Percentiles rank a stretch among this genome's conserved stretches.
phyloP scores from a whole-genome alignment of 2,797 vertebrate species.

The Oreortyx pictus region DNA sequence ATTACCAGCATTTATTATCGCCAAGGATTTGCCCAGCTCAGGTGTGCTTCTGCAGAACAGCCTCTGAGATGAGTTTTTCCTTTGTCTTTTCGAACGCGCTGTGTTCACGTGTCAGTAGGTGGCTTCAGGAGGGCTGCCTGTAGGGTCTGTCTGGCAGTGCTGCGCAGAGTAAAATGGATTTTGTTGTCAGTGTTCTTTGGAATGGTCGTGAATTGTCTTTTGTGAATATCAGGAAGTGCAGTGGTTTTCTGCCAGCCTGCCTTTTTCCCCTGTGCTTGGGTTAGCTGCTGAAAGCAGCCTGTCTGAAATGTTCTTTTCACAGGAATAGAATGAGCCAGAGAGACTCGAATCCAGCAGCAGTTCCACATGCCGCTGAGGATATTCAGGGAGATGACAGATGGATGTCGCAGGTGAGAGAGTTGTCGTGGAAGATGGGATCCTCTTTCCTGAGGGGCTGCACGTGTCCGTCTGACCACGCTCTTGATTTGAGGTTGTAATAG shows the following conservation, averaged over 20 bases:
- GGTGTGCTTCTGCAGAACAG: neutral
- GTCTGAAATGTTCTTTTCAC: neutral
- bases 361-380: slow-evolving; percentile 87
- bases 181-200: fast-evolving
- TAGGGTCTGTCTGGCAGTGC: neutral
- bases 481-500: neutral
- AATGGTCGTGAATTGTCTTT: fast-evolving
- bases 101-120: fast-evolving
- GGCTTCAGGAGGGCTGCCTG: neutral
- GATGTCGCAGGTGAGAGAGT: slow-evolving; percentile 88
- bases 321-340: slow-evolving; percentile 90
- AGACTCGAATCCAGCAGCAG: slow-evolving; percentile 89
- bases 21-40: neutral
- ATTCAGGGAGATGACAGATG: slow-evolving; percentile 92
- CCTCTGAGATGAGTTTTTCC: neutral
- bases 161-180: fast-evolving
- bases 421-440: neutral
- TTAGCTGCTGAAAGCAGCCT: fast-evolving
- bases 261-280: neutral
- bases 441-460: neutral
- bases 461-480: neutral
- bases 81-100: neutral
- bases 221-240: neutral
- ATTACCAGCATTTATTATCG: neutral
- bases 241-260: neutral